A percentile compares a stretch with the other conserved stretches of the same genome.
phyloP scores from a whole-genome alignment of 2,797 vertebrate species.

The Odontamblyopus lacepedii region DNA sequence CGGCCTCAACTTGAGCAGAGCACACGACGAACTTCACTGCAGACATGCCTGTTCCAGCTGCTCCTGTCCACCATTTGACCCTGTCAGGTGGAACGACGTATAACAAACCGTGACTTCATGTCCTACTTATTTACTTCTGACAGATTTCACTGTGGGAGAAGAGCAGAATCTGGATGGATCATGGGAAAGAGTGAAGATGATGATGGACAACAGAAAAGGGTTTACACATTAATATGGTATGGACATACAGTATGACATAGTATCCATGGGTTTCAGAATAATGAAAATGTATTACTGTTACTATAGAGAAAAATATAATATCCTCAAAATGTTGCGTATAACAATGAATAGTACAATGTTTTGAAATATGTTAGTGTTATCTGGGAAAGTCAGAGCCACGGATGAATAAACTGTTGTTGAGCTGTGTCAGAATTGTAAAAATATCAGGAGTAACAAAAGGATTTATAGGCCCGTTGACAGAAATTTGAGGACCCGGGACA shows the following conservation, averaged over 20 bases:
- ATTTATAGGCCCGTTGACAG: no score
- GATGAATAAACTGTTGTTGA: not conserved
- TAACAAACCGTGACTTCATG: not conserved
- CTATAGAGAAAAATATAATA: not conserved
- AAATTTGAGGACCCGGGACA: no score
- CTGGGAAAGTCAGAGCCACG: not conserved
- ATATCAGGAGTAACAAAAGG: not conserved
- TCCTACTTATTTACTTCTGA: constrained; percentile 1
- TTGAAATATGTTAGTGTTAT: not conserved
- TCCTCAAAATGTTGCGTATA: no score
- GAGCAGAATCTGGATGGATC: not conserved
- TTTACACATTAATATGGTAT: not conserved
- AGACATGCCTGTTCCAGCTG: constrained; percentile 34
- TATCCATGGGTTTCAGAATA: no score
- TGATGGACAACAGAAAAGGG: not conserved
- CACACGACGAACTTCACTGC: constrained; percentile 23
- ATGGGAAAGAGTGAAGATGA: not conserved
- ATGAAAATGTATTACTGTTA: not conserved
- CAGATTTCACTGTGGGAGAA: constrained; percentile 1
- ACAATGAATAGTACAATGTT: no score
- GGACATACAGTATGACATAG: not conserved
- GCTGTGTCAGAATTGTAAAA: not conserved
- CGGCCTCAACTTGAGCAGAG: constrained; percentile 11
- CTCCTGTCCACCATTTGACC: constrained; percentile 26
- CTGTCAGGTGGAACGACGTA: constrained; percentile 10